A percentile compares a stretch with the other conserved stretches of the same genome.
phyloP scores from a whole-genome alignment of 2,797 vertebrate species.

The Carcharodon carcharias region DNA sequence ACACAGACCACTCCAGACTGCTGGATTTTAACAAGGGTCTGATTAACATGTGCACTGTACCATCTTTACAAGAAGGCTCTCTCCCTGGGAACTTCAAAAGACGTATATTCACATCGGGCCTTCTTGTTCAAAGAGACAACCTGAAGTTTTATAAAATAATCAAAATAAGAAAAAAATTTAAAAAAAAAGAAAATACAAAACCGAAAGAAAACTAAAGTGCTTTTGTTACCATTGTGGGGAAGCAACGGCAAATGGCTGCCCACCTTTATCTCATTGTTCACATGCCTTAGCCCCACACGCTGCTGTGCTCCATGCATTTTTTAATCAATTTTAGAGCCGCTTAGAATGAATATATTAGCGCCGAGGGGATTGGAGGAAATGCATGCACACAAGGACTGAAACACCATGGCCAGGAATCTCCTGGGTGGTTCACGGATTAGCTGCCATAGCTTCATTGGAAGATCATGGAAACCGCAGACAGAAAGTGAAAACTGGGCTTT shows the following conservation, averaged over 20 bases:
- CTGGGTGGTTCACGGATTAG: neutral
- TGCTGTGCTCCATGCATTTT: slow-evolving; percentile 37
- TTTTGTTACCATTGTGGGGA: slow-evolving; percentile 64
- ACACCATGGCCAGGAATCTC: slow-evolving; percentile 39
- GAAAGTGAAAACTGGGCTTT: neutral
- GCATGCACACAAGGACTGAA: slow-evolving; percentile 57
- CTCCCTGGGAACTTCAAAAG: slow-evolving; percentile 34
- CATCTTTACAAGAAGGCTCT: slow-evolving; percentile 33
- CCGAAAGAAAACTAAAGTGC: slow-evolving; percentile 57
- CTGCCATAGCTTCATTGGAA: neutral
- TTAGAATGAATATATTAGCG: neutral
- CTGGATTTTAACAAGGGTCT: slow-evolving; percentile 28
- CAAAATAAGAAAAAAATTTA: slow-evolving; percentile 53
- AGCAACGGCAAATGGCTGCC: slow-evolving; percentile 71
- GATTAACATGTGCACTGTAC: slow-evolving; percentile 21
- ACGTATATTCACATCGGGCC: slow-evolving; percentile 29
- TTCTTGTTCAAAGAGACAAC: slow-evolving; percentile 33
- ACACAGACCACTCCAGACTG: neutral
- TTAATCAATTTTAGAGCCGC: slow-evolving; percentile 32
- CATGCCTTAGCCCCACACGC: slow-evolving; percentile 42
- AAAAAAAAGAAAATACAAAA: slow-evolving; percentile 24
- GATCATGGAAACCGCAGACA: neutral
- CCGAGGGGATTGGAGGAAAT: slow-evolving; percentile 57
- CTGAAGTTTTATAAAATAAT: slow-evolving; percentile 37
- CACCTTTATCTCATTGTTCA: slow-evolving; percentile 42